Evolutionary conservation across 2,888 invertebrate species (phyloP).

Genomic region (Drosophila kuntzei): DNA sequence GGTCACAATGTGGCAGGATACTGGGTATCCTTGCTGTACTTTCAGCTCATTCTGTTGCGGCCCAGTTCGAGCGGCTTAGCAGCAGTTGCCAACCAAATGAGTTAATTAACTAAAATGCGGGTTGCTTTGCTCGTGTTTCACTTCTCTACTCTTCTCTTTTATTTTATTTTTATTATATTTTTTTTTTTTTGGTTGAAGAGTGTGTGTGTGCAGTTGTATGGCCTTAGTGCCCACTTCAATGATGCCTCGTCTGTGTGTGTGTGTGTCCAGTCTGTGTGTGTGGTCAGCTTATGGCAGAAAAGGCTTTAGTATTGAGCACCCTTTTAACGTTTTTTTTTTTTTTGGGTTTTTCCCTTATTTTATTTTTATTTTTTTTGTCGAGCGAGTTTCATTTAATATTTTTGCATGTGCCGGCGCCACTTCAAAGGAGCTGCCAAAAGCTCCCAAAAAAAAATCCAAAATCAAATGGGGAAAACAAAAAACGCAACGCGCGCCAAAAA

Average conservation of each 20-base stretch:
- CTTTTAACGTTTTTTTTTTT: slow-evolving; percentile 61
- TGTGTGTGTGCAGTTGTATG: slow-evolving; percentile 33
- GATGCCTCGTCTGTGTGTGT: slow-evolving; percentile 37
- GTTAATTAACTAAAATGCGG: slow-evolving; percentile 86
- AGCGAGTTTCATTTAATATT: slow-evolving; percentile 77
- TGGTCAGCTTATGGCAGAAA: slow-evolving; percentile 76
- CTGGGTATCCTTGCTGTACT: background rate
- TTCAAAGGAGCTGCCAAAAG: slow-evolving; percentile 68
- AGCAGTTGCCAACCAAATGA: slow-evolving; percentile 84
- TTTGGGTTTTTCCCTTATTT: slow-evolving; percentile 36
- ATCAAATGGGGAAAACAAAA: slow-evolving; percentile 19
- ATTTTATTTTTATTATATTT: slow-evolving; percentile 27
- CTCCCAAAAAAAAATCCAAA: slow-evolving; percentile 21
- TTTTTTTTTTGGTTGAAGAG: slow-evolving; percentile 4
- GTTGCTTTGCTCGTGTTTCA: slow-evolving; percentile 76
- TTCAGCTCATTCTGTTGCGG: slow-evolving; percentile 45
- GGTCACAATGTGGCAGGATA: background rate
- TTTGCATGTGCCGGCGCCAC: slow-evolving; percentile 73
- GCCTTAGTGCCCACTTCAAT: slow-evolving; percentile 67
- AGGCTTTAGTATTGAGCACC: slow-evolving; percentile 79
- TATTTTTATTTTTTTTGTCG: slow-evolving; percentile 25
- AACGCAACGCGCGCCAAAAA: slow-evolving; percentile 65
- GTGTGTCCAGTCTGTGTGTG: slow-evolving; percentile 69
- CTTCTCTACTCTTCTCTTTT: slow-evolving; percentile 31
- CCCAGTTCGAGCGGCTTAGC: slow-evolving; percentile 72